phyloP scores from a whole-genome alignment of 2,113 vertebrate genomes.

The Phrynocephalus versicolor region DNA sequence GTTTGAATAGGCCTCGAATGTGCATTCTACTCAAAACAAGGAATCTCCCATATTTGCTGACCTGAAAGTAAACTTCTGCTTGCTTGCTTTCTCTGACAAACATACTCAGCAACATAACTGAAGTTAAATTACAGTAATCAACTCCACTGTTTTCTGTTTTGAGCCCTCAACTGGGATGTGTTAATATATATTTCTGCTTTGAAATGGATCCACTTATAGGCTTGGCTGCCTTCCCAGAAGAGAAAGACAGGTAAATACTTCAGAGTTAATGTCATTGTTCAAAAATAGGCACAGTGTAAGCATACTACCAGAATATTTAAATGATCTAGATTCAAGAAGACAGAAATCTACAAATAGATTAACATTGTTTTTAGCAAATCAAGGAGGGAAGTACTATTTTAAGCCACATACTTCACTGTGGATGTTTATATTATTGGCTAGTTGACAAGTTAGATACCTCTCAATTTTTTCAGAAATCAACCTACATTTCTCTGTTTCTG shows the following conservation, averaged over 20 bases:
- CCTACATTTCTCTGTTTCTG: no score
- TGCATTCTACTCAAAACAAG: neutral
- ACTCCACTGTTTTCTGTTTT: neutral
- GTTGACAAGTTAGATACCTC: neutral
- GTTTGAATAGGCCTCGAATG: no score
- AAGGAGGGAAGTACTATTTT: neutral
- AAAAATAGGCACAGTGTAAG: neutral
- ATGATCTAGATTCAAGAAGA: neutral
- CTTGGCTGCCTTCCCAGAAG: conserved; percentile 14
- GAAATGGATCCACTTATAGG: neutral
- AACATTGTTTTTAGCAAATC: neutral
- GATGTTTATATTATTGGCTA: neutral
- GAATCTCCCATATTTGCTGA: neutral
- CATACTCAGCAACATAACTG: neutral
- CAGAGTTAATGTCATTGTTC: neutral
- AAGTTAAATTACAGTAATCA: neutral
- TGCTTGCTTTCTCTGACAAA: neutral
- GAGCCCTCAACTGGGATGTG: neutral
- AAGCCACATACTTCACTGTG: neutral
- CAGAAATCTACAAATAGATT: neutral
- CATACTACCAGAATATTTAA: neutral
- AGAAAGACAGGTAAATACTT: conserved; percentile 5
- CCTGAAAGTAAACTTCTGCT: neutral
- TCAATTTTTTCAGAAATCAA: neutral
- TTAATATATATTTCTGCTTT: neutral